These are phyloP conservation scores for Proteles cristata DNA, from an alignment of 2,113 vertebrate genomes.

Conservation along the genomic window DNA sequence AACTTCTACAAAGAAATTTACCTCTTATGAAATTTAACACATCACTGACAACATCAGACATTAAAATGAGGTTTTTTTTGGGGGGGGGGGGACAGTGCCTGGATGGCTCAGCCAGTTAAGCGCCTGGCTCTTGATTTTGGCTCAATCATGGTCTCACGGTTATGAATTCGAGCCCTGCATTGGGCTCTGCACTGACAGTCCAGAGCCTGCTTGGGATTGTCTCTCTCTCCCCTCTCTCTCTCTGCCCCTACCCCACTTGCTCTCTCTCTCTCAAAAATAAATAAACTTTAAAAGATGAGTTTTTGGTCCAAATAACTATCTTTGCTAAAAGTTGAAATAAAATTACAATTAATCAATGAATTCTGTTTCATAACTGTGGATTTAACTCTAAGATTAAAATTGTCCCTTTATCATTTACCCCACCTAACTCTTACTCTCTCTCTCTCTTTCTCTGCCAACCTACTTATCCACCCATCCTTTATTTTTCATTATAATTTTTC, in stretches of 20 bases:
- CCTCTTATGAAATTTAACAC: background rate
- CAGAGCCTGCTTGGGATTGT: too few species aligned
- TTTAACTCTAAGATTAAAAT: background rate
- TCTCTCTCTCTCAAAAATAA: too few species aligned
- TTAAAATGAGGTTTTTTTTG: background rate
- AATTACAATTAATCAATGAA: background rate
- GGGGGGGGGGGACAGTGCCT: too few species aligned
- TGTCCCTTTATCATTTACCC: background rate
- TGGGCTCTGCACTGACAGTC: too few species aligned
- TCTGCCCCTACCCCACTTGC: too few species aligned
- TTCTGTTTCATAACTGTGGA: background rate
- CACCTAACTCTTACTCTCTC: fast-evolving
- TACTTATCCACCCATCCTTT: background rate
- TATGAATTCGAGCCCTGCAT: too few species aligned
- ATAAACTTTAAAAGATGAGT: background rate
- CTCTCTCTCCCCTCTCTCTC: too few species aligned
- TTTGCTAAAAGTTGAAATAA: background rate
- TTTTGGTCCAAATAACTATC: background rate
- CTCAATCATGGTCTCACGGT: too few species aligned
- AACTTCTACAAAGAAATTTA: background rate
- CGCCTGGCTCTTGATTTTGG: too few species aligned
- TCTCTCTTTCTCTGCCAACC: background rate
- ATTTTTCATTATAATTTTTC: background rate
- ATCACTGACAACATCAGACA: background rate
- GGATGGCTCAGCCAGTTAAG: too few species aligned